Evolutionary conservation across 2,113 vertebrate genomes (phyloP), one percentile per base, ranked within the genome.

Genomic region (Tenebrosternarchus preto): DNA sequence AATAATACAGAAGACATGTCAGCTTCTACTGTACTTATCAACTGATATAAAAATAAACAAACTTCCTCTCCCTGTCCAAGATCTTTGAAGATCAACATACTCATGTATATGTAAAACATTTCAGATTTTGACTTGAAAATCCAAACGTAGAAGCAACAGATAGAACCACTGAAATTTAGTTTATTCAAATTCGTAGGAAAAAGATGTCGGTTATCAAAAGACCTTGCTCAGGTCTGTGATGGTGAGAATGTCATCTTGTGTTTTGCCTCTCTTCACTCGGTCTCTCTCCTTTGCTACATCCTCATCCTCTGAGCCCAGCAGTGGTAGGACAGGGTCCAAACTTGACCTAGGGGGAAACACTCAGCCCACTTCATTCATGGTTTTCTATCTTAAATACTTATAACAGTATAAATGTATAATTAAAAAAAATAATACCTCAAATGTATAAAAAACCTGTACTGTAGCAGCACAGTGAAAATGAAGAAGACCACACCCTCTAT

Each of bases 401-500:
- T n/a, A 50, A 59, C 12, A 68, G n/a, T 46, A 66, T 7, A 27
- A 57, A 64, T 8, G 12, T 31, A 64, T 64, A 64, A 67, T 25
- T 39, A 25, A 17, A 12, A n/a, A 33, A 36, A 59, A 24, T 5
- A 27, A 59, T 74, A 93, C 93, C 89, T 92, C 29, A 85, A 87
- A 73, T 71, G 84, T 71, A 93, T 83, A 74, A 94, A 94, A 87
- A 94, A 94, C 77, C 91, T 93, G 82, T 94, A 94, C 83, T 94
- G 92, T 72, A 94, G 88, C 16, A 94, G 87, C 19, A 94, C 61
- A 31, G 93, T 94, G 77, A 94, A 94, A 60, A 92, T 87, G 81
- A 94, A 94, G 87, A 94, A 94, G 80, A 94, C 20, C 2, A 91
- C 59, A 1, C 94, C 93, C 76, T 94, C 79, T 22, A 77, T 86